phyloP scores from a whole-genome alignment of 2,888 invertebrate genomes.

The Synergus laeviventris region DNA sequence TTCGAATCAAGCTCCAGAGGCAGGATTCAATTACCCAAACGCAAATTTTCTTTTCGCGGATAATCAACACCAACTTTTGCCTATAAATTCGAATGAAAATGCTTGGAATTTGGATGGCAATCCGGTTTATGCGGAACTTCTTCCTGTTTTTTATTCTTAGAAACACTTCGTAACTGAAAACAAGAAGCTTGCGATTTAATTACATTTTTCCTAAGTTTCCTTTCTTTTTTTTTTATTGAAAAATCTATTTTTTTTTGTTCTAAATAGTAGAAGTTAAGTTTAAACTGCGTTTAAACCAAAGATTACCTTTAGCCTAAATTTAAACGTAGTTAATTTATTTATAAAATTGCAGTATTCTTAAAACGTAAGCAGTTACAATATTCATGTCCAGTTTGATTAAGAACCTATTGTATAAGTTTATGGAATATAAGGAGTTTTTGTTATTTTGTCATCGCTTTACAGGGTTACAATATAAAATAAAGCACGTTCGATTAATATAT shows the following conservation, averaged over 20 bases:
- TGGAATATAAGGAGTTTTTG: constrained; percentile 7
- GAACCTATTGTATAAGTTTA: not conserved
- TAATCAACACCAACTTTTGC: constrained; percentile 1
- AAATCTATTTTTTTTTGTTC: not conserved
- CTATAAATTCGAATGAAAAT: constrained; percentile 8
- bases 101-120: constrained; percentile 12
- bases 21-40: not conserved
- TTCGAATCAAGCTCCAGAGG: not conserved
- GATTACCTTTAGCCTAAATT: not conserved
- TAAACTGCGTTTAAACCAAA: constrained; percentile 9
- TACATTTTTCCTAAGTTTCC: not conserved
- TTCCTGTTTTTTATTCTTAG: constrained; percentile 10
- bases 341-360: not conserved
- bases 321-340: not conserved
- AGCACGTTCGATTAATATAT: too few species aligned
- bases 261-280: not conserved
- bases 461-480: too few species aligned
- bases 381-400: not conserved
- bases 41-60: not conserved
- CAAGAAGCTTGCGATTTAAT: not conserved
- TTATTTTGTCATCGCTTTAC: not conserved
- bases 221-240: not conserved
- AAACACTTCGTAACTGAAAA: not conserved
- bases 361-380: not conserved
- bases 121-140: constrained; percentile 18